Percentiles rank a stretch among this genome's conserved stretches.
These are phyloP conservation scores for Agrilus cyanescens DNA, from an alignment of 2,888 invertebrate species.

Conservation along the genomic window DNA sequence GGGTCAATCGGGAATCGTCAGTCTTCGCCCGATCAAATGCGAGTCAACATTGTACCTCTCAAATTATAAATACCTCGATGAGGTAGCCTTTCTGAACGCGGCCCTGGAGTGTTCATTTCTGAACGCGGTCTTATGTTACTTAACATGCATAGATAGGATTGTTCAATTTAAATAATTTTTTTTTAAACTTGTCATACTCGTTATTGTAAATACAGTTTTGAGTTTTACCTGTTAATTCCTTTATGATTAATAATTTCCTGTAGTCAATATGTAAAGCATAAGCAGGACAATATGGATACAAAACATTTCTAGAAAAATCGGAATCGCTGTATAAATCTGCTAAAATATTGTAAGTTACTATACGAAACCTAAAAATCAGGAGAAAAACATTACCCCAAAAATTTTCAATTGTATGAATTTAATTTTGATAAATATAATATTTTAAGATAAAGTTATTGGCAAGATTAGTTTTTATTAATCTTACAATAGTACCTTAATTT, in stretches of 20 bases:
- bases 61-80: conserved; percentile 6
- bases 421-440: not conserved
- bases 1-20: too few species aligned
- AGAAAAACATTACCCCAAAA: conserved; percentile 12
- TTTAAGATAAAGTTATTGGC: too few species aligned
- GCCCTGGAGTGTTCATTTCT: too few species aligned
- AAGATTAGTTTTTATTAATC: too few species aligned
- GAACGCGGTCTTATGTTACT: too few species aligned
- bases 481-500: too few species aligned
- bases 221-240: conserved; percentile 62
- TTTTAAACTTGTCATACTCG: too few species aligned
- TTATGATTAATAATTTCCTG: conserved; percentile 71
- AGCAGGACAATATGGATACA: conserved; percentile 77
- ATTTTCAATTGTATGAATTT: conserved; percentile 6
- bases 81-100: too few species aligned
- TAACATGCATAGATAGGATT: too few species aligned
- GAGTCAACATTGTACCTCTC: not conserved
- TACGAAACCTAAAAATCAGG: conserved; percentile 50
- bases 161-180: too few species aligned
- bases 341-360: conserved; percentile 81
- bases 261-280: conserved; percentile 75
- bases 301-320: conserved; percentile 54
- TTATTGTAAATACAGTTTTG: conserved; percentile 24
- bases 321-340: conserved; percentile 87
- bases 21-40: too few species aligned